Base-by-base conservation (phyloP, 2,888 invertebrate genomes). In the Drosophila mayaguana region DNA sequence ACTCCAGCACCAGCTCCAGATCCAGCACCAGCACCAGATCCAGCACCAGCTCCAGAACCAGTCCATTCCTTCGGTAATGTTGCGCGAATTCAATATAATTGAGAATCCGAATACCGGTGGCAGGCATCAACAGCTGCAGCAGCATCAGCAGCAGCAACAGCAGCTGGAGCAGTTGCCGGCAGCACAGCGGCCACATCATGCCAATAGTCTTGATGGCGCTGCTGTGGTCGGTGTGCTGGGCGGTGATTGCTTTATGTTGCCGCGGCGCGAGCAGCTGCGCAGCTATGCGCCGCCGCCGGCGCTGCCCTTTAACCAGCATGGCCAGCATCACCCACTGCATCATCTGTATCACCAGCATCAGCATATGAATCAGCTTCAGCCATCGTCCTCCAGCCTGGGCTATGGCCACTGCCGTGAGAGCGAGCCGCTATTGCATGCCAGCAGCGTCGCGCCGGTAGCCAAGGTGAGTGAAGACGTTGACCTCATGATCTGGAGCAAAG, bases 1-100 rank as follows among this genome's bases (percentile, higher is more conserved):
- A n/a, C 62, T 51, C 16, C 82, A 73, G 46, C 71, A 50, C 28
- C 84, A 81, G 50, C 76, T 63, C 66, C 85, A 76, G 53, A 81
- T 36, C 60, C 84, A 81, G 51, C 70, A 59, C 68, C 79, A 78
- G 63, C 46, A 51, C 56, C 83, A 81, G 66, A 54, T 22, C 60
- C 83, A 80, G 62, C 56, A 46, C 69, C 78, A 73, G 62, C 64
- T 63, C 67, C 81, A 77, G 61, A 70, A 75, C 70, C 89, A 83
- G 70, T 54, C 80, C 93, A 93, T 76, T 92, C 93, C 83, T 93
- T 94, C 68, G 94, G 94, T 88, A 94, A 94, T 94, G 81, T 93
- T 92, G 80, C 92, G 92, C 78, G 92, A 93, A 69, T 93, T 92
- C 80, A 93, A 93, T 90, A 93, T 93, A 72, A 92, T 92, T 84